A percentile compares a stretch with the other conserved stretches of the same genome.
Evolutionary conservation across 2,113 vertebrate species (phyloP).

Genomic region (Sisor rabdophorus): DNA sequence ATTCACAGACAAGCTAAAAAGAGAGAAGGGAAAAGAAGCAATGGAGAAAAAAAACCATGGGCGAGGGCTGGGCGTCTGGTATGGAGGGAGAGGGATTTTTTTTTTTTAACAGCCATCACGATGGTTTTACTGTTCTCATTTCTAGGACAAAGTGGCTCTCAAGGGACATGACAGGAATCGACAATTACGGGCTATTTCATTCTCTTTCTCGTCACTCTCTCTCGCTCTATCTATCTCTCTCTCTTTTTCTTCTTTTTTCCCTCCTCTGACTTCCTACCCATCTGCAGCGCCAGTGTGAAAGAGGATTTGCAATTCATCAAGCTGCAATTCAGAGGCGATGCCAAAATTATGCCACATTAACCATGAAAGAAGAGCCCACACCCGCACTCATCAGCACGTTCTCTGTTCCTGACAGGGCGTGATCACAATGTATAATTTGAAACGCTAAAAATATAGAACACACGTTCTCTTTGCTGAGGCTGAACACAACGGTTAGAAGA

Average conservation of each 20-base stretch:
- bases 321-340: constrained; percentile 35
- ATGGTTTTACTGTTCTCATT: constrained; percentile 42
- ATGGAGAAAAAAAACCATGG: background rate
- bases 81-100: constrained; percentile 25
- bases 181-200: constrained; percentile 48
- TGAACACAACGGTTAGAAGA: background rate
- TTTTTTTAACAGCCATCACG: background rate
- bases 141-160: constrained; percentile 43
- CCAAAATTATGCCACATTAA: constrained; percentile 51
- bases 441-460: constrained; percentile 6
- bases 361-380: constrained; percentile 40
- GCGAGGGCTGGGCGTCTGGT: background rate
- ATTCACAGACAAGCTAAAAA: constrained; percentile 37
- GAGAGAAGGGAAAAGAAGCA: background rate
- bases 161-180: constrained; percentile 47
- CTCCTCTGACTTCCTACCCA: constrained; percentile 39
- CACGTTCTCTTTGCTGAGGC: background rate
- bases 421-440: constrained; percentile 23
- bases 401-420: constrained; percentile 29
- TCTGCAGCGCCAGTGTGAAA: constrained; percentile 39
- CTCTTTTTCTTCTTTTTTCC: constrained; percentile 14
- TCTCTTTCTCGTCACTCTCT: constrained; percentile 28
- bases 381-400: constrained; percentile 27
- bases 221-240: constrained; percentile 6
- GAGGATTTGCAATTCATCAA: constrained; percentile 46